Percentiles rank a stretch among this genome's conserved stretches.
phyloP scores from a whole-genome alignment of 2,797 vertebrate genomes.

The Fistularia tabacaria region DNA sequence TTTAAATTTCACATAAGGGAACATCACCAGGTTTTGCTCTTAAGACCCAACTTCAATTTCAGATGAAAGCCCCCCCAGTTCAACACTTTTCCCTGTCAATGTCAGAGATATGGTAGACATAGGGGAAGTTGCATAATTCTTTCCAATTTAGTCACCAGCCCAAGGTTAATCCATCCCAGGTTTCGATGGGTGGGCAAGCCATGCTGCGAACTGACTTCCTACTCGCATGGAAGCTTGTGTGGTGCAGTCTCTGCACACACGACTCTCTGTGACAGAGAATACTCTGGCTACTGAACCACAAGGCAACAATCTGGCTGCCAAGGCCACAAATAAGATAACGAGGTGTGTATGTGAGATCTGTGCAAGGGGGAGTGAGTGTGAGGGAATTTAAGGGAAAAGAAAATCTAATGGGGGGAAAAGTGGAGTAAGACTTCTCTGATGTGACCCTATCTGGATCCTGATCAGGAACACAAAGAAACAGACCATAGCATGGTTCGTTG shows the following conservation, averaged over 20 bases:
- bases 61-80: conserved; percentile 60
- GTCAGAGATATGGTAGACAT: conserved; percentile 44
- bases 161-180: conserved; percentile 74
- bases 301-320: conserved; percentile 70
- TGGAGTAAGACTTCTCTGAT: conserved; percentile 67
- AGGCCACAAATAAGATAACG: conserved; percentile 74
- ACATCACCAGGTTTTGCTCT: too few species aligned
- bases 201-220: conserved; percentile 67
- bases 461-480: conserved; percentile 63
- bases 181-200: conserved; percentile 61
- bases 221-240: conserved; percentile 61
- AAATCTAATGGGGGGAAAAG: conserved; percentile 68
- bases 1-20: too few species aligned
- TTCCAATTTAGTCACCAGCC: conserved; percentile 64
- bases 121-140: conserved; percentile 65
- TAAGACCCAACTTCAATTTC: conserved; percentile 30
- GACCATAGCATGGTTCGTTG: conserved; percentile 56
- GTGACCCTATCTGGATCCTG: conserved; percentile 68
- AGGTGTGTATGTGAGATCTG: conserved; percentile 67
- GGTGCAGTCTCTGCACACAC: conserved; percentile 58
- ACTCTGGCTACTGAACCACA: conserved; percentile 64
- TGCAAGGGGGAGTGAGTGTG: conserved; percentile 51
- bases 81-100: conserved; percentile 42
- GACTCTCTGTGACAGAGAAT: conserved; percentile 63
- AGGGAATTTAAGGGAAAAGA: conserved; percentile 69